Percentiles rank a stretch among this genome's conserved stretches.
These are phyloP conservation scores for Leptopilina clavipes DNA, from an alignment of 1,140 invertebrate genomes.

Conservation along the genomic window DNA sequence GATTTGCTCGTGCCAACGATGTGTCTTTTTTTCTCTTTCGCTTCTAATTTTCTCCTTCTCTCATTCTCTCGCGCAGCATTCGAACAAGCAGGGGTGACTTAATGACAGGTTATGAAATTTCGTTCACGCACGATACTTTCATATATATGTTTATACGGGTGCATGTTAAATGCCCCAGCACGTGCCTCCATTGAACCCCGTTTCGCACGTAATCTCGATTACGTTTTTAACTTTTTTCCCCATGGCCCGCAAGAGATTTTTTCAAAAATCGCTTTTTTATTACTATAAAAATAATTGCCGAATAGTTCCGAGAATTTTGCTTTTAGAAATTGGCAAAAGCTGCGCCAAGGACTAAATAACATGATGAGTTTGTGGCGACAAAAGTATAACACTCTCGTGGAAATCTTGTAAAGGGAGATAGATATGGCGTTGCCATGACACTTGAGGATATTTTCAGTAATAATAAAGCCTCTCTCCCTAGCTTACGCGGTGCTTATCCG, in stretches of 20 bases:
- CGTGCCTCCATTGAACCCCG: neutral
- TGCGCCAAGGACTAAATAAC: neutral
- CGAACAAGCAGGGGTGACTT: constrained; percentile 52
- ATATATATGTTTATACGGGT: neutral
- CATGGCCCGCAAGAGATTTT: too few relatives aligned
- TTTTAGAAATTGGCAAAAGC: too few relatives aligned
- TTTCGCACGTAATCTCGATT: constrained; percentile 16
- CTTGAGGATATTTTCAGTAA: constrained; percentile 36
- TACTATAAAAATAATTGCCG: too few relatives aligned
- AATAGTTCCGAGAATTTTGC: too few relatives aligned
- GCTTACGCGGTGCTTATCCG: constrained; percentile 35
- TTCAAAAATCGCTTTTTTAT: too few relatives aligned
- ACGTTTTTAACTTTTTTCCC: neutral
- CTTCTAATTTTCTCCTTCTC: neutral
- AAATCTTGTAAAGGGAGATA: constrained; percentile 10
- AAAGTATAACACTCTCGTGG: neutral
- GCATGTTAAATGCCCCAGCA: constrained; percentile 24
- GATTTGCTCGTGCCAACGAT: constrained; percentile 59
- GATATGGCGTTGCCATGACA: constrained; percentile 29
- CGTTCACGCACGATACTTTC: constrained; percentile 46
- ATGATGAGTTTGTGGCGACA: neutral
- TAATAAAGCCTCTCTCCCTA: constrained; percentile 38
- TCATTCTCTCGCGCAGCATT: constrained; percentile 35
- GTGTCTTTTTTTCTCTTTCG: constrained; percentile 26
- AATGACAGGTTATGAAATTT: constrained; percentile 67